Conservation (phyloP, 2,797 vertebrate genomes). For the Chromis chromis region DNA sequence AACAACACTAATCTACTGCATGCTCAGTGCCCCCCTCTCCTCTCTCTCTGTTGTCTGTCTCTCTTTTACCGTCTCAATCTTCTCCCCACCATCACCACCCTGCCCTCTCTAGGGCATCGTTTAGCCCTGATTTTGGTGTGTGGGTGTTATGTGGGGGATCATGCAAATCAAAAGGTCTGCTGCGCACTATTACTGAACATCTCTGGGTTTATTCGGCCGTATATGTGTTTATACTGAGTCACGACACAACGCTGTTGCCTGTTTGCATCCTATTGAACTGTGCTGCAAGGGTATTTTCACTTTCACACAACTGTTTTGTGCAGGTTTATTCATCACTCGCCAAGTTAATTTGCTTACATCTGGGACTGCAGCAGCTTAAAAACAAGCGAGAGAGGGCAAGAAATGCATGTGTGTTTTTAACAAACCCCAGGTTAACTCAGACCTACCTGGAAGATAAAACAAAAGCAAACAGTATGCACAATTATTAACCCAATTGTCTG, state of each 20-base stretch:
- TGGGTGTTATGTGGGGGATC: slow-evolving; percentile 45
- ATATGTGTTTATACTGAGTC: slow-evolving; percentile 30
- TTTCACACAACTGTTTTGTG: slow-evolving; percentile 1
- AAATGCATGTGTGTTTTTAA: neutral
- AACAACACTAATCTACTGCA: slow-evolving; percentile 74
- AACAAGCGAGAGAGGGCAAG: neutral
- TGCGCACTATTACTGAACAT: slow-evolving; percentile 42
- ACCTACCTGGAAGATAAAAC: neutral
- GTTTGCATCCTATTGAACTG: neutral
- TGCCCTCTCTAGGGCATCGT: slow-evolving; percentile 51
- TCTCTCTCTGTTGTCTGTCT: slow-evolving; percentile 29
- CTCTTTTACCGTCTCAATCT: slow-evolving; percentile 49
- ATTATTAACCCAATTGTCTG: neutral
- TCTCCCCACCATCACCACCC: slow-evolving; percentile 16
- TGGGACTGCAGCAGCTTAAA: neutral
- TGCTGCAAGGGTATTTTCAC: neutral
- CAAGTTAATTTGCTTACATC: neutral
- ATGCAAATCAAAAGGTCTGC: slow-evolving; percentile 47
- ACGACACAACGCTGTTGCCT: neutral
- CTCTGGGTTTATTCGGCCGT: slow-evolving; percentile 12
- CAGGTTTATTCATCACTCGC: neutral
- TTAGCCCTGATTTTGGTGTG: slow-evolving; percentile 49
- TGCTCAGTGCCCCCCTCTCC: slow-evolving; percentile 54
- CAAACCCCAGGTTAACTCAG: neutral
- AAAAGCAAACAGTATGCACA: neutral